Evolutionary conservation across 2,888 invertebrate species (phyloP).

Genomic region (Isoperla grammatica): DNA sequence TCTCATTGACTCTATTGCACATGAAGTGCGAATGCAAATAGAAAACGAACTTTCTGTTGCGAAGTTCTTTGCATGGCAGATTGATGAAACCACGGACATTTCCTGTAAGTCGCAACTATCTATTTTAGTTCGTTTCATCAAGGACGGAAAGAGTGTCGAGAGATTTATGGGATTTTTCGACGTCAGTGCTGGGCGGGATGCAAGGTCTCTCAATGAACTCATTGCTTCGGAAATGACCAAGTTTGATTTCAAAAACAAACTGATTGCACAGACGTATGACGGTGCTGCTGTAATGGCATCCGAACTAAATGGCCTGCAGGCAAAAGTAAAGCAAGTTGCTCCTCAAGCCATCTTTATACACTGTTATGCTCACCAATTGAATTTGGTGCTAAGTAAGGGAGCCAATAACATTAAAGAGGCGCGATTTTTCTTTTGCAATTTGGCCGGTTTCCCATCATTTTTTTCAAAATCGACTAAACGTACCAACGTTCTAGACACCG

Average conservation of each 20-base stretch:
- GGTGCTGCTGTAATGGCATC: slow-evolving; percentile 26
- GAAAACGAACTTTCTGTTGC: not conserved
- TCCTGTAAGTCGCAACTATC: slow-evolving; percentile 2
- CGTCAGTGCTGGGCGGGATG: slow-evolving; percentile 10
- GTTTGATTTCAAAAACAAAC: slow-evolving; percentile 21
- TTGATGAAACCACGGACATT: slow-evolving; percentile 14
- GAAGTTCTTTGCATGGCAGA: not conserved
- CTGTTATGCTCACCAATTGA: slow-evolving; percentile 26
- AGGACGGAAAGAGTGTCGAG: not conserved
- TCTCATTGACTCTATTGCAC: not conserved
- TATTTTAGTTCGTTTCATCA: not conserved
- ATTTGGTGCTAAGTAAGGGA: slow-evolving; percentile 31
- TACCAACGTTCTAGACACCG: slow-evolving; percentile 9
- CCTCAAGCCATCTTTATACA: slow-evolving; percentile 24
- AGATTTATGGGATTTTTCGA: slow-evolving; percentile 19
- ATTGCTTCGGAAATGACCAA: not conserved
- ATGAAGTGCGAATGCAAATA: not conserved
- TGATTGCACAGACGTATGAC: slow-evolving; percentile 27
- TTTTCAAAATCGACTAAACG: slow-evolving; percentile 16
- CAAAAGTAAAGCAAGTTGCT: slow-evolving; percentile 17
- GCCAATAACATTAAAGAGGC: slow-evolving; percentile 18
- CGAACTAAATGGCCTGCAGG: slow-evolving; percentile 22
- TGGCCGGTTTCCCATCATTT: slow-evolving; percentile 21
- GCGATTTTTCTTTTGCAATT: slow-evolving; percentile 31
- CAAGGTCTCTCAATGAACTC: slow-evolving; percentile 4